These are phyloP conservation scores for Drosophila quinaria DNA, from an alignment of 2,888 invertebrate species.

Conservation along the genomic window DNA sequence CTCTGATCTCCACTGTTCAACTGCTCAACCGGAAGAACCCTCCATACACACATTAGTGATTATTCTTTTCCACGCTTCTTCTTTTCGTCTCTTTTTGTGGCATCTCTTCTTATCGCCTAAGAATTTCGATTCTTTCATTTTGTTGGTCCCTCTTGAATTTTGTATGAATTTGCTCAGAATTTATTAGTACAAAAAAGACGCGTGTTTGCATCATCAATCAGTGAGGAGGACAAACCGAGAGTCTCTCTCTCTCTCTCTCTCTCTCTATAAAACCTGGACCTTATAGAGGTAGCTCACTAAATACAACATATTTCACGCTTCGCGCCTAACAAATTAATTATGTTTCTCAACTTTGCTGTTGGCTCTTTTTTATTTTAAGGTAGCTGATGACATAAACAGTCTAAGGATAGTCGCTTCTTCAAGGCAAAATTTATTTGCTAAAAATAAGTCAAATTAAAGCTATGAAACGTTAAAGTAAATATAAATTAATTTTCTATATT, in stretches of 20 bases:
- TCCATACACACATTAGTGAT: slow-evolving; percentile 56
- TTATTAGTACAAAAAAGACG: slow-evolving; percentile 83
- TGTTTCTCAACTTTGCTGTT: slow-evolving; percentile 8
- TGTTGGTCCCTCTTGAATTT: slow-evolving; percentile 74
- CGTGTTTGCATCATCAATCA: slow-evolving; percentile 83
- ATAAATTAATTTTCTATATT: too few species aligned
- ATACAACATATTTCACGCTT: slow-evolving; percentile 51
- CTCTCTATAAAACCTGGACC: slow-evolving; percentile 2
- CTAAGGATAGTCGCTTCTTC: slow-evolving; percentile 21
- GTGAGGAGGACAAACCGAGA: slow-evolving; percentile 42
- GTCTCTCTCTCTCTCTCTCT: slow-evolving; percentile 17
- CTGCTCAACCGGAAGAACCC: slow-evolving; percentile 66
- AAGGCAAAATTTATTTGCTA: background rate
- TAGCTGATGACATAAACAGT: slow-evolving; percentile 39
- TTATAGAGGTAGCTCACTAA: slow-evolving; percentile 40
- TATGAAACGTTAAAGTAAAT: too few species aligned
- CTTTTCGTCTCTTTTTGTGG: slow-evolving; percentile 14
- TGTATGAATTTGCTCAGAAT: slow-evolving; percentile 83
- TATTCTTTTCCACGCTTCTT: slow-evolving; percentile 57
- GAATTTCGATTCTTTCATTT: slow-evolving; percentile 71
- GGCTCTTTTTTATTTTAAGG: slow-evolving; percentile 27
- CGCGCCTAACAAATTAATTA: slow-evolving; percentile 64
- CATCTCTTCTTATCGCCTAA: slow-evolving; percentile 63
- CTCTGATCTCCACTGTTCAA: slow-evolving; percentile 44
- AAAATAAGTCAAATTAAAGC: background rate